phyloP scores from a whole-genome alignment of 2,797 vertebrate species.

The Thripadectes ignobilis region DNA sequence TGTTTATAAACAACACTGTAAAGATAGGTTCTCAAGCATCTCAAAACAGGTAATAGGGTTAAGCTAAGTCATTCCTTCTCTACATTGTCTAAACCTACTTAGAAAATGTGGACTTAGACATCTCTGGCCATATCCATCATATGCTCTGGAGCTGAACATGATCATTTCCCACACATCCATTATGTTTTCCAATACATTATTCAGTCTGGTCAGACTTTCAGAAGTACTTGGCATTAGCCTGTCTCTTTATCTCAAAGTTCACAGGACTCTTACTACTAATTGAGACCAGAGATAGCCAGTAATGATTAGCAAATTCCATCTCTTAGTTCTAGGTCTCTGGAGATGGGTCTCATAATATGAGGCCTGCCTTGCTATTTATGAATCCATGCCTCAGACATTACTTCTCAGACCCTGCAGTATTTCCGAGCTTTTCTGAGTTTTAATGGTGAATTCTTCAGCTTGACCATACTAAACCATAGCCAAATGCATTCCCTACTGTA shows the following conservation, averaged over 20 bases:
- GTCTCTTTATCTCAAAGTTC: neutral
- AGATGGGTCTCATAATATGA: neutral
- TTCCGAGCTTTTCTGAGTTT: neutral
- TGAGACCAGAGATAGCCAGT: neutral
- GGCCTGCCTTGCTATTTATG: neutral
- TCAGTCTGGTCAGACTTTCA: neutral
- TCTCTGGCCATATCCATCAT: neutral
- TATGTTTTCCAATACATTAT: neutral
- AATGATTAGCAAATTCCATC: neutral
- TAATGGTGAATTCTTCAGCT: neutral
- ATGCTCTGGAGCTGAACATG: neutral
- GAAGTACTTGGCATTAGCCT: neutral
- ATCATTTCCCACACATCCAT: neutral
- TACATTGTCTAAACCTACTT: neutral
- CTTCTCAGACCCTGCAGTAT: neutral
- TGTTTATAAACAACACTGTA: constrained; percentile 14
- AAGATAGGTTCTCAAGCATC: neutral
- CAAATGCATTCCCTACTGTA: neutral
- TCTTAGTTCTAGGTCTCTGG: neutral
- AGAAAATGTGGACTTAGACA: neutral
- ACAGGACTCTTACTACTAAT: neutral
- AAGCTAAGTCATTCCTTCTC: neutral
- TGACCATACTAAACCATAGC: neutral
- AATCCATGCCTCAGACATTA: neutral
- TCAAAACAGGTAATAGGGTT: neutral